Evolutionary conservation across 2,888 invertebrate species (phyloP).

Genomic region (Cremastinae sp.): DNA sequence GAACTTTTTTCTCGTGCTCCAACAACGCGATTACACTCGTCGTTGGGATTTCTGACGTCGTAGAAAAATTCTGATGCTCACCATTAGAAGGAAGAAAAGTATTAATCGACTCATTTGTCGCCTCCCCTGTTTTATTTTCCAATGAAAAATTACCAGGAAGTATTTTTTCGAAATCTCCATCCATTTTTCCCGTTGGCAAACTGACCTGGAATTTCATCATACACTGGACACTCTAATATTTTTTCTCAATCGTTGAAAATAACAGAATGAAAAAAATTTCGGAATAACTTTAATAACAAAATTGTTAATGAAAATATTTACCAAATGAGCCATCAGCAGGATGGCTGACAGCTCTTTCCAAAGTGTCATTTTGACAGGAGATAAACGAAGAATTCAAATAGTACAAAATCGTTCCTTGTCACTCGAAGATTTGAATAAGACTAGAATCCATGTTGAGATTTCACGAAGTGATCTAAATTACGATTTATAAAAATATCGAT

Average conservation of each 20-base stretch:
- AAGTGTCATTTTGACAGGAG: conserved; percentile 64
- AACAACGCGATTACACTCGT: neutral
- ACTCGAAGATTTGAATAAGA: conserved; percentile 67
- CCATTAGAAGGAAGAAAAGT: neutral
- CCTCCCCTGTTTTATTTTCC: neutral
- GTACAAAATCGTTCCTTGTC: conserved; percentile 67
- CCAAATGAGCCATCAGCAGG: conserved; percentile 68
- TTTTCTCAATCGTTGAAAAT: too few species aligned
- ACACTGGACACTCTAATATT: too few species aligned
- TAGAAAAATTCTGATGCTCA: conserved; percentile 16
- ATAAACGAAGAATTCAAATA: conserved; percentile 67
- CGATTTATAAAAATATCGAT: conserved; percentile 3
- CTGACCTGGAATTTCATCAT: conserved; percentile 30
- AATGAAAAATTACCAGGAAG: conserved; percentile 16
- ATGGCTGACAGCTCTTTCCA: conserved; percentile 57
- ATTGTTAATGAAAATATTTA: conserved; percentile 50
- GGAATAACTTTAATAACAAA: conserved; percentile 2
- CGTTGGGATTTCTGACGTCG: neutral
- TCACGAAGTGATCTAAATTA: conserved; percentile 64
- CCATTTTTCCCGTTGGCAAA: conserved; percentile 7
- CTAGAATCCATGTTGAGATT: conserved; percentile 70
- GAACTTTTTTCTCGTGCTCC: conserved; percentile 22
- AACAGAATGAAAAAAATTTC: neutral
- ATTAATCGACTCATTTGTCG: neutral
- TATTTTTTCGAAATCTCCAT: conserved; percentile 21